Conservation (phyloP, 2,113 vertebrate genomes). For the Myodes glareolus region DNA sequence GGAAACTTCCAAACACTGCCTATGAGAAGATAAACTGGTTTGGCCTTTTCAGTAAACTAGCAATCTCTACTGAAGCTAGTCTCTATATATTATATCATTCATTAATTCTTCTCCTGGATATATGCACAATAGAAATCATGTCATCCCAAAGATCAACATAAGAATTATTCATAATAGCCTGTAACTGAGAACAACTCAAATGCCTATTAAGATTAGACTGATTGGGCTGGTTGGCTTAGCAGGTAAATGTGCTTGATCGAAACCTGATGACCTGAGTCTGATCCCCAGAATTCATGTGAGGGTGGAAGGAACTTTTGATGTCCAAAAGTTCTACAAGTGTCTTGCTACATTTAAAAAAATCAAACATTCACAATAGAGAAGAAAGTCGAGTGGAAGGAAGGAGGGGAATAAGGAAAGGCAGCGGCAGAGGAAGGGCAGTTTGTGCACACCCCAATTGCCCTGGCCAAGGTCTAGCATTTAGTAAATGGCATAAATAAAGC, state of each 20-base stretch:
- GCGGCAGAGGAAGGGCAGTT: conserved; percentile 43
- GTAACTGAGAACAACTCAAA: conserved; percentile 39
- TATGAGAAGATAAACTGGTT: neutral
- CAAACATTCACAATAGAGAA: conserved; percentile 86
- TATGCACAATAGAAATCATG: neutral
- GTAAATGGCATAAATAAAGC: neutral
- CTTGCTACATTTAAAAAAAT: neutral
- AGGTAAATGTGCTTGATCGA: neutral
- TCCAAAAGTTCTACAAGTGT: neutral
- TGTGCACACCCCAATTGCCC: neutral
- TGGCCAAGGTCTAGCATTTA: neutral
- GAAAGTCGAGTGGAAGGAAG: conserved; percentile 84
- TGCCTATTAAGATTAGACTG: conserved; percentile 45
- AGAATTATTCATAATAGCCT: conserved; percentile 32
- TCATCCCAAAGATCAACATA: conserved; percentile 16
- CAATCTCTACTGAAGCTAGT: neutral
- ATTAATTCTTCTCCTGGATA: conserved; percentile 19
- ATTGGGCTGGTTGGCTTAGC: neutral
- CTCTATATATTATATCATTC: neutral
- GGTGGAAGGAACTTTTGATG: neutral
- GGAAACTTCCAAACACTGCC: neutral
- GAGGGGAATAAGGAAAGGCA: conserved; percentile 83
- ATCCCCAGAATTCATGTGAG: neutral
- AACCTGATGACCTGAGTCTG: neutral
- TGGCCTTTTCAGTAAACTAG: neutral